Percentiles rank a stretch among this genome's conserved stretches.
These are phyloP conservation scores for Liposcelis brunnea DNA, from an alignment of 2,888 invertebrate genomes.

Conservation along the genomic window DNA sequence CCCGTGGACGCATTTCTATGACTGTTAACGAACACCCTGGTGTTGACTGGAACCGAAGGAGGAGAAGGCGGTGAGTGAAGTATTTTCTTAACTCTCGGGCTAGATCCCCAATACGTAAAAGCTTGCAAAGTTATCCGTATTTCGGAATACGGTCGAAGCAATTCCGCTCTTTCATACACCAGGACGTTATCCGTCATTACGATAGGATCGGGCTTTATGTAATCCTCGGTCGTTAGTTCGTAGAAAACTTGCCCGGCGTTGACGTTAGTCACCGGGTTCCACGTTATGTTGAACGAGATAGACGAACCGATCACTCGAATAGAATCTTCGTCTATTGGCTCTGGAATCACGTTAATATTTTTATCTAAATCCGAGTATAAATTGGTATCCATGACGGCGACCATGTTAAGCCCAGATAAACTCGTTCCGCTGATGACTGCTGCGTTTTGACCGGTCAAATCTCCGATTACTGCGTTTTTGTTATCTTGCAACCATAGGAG, in stretches of 20 bases:
- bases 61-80: slow-evolving; percentile 63
- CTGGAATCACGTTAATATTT: slow-evolving; percentile 51
- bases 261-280: slow-evolving; percentile 55
- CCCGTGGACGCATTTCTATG: slow-evolving; percentile 10
- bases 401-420: slow-evolving; percentile 45
- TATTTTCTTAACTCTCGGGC: slow-evolving; percentile 40
- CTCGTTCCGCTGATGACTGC: slow-evolving; percentile 45
- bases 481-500: slow-evolving; percentile 69
- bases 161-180: slow-evolving; percentile 15
- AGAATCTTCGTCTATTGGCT: slow-evolving; percentile 43
- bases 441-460: slow-evolving; percentile 54
- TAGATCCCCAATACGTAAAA: slow-evolving; percentile 70
- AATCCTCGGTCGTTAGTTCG: slow-evolving; percentile 50
- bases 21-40: slow-evolving; percentile 47
- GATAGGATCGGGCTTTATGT: slow-evolving; percentile 38
- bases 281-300: slow-evolving; percentile 67
- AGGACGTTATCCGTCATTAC: slow-evolving; percentile 16
- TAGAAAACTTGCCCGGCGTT: slow-evolving; percentile 72
- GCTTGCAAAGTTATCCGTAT: slow-evolving; percentile 60
- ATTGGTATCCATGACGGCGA: slow-evolving; percentile 54
- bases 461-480: slow-evolving; percentile 55
- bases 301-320: slow-evolving; percentile 57
- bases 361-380: slow-evolving; percentile 41
- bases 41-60: slow-evolving; percentile 54
- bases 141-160: slow-evolving; percentile 42